phyloP scores from a whole-genome alignment of 1,140 invertebrate genomes.

The Drosophila obscura region DNA sequence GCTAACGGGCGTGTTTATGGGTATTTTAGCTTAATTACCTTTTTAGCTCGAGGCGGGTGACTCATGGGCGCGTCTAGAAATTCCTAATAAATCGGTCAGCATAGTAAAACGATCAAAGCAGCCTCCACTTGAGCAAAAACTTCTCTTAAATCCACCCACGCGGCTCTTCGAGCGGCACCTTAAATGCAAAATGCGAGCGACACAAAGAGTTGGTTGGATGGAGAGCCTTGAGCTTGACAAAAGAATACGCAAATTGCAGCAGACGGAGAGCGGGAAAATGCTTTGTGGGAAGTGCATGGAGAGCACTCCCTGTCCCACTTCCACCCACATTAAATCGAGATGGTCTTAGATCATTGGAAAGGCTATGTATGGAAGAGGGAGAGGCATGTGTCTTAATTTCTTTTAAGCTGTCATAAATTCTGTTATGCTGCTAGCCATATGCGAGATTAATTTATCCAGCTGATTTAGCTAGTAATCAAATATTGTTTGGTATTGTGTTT shows the following conservation, averaged over 20 bases:
- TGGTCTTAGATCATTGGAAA: not conserved
- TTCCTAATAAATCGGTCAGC: constrained; percentile 37
- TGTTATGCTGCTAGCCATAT: not conserved
- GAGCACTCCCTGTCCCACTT: constrained; percentile 33
- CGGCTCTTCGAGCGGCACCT: constrained; percentile 34
- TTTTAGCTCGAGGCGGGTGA: constrained; percentile 40
- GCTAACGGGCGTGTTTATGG: constrained; percentile 15
- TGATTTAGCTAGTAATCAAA: not conserved
- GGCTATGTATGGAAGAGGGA: too few relatives aligned
- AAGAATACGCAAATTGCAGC: constrained; percentile 37
- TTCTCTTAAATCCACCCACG: constrained; percentile 28
- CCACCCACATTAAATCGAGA: constrained; percentile 28
- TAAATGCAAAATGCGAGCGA: constrained; percentile 40
- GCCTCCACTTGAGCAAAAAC: not conserved
- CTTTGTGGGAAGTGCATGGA: constrained; percentile 31
- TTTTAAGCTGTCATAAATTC: not conserved
- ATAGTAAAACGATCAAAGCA: constrained; percentile 17
- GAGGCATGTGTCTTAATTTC: too few relatives aligned
- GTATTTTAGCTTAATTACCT: constrained; percentile 19
- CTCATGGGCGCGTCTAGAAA: constrained; percentile 52
- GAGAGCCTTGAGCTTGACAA: constrained; percentile 58
- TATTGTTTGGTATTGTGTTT: constrained; percentile 36
- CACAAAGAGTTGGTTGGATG: constrained; percentile 12
- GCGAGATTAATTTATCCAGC: not conserved
- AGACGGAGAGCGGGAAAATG: not conserved